Evolutionary conservation across 2,888 invertebrate species (phyloP).

Genomic region (Tenthredo notha): DNA sequence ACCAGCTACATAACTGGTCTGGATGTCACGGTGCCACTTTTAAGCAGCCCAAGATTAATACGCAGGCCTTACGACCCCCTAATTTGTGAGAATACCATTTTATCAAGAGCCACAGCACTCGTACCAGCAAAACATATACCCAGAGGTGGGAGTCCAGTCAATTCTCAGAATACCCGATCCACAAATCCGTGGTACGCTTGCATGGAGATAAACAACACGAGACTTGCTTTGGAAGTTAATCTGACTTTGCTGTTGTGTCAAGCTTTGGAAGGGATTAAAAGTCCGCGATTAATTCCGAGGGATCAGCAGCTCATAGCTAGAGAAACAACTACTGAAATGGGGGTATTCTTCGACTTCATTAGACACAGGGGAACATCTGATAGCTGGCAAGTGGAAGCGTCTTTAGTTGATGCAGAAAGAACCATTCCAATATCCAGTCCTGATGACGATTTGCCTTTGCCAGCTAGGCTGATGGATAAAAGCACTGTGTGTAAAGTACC

Average conservation of each 20-base stretch:
- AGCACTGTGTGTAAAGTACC: slow-evolving; percentile 68
- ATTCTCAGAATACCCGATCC: slow-evolving; percentile 58
- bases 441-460: slow-evolving; percentile 61
- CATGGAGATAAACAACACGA: slow-evolving; percentile 75
- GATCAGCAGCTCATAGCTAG: slow-evolving; percentile 75
- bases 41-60: slow-evolving; percentile 73
- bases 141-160: slow-evolving; percentile 49
- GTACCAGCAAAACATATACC: slow-evolving; percentile 60
- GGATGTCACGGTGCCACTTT: slow-evolving; percentile 70
- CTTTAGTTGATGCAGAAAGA: slow-evolving; percentile 65
- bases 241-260: slow-evolving; percentile 74
- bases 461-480: slow-evolving; percentile 67
- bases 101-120: slow-evolving; percentile 74
- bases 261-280: slow-evolving; percentile 74
- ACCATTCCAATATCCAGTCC: slow-evolving; percentile 65
- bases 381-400: slow-evolving; percentile 64
- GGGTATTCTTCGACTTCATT: slow-evolving; percentile 75
- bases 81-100: slow-evolving; percentile 76
- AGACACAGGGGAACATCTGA: slow-evolving; percentile 70
- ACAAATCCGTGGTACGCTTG: slow-evolving; percentile 75
- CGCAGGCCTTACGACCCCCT: slow-evolving; percentile 75
- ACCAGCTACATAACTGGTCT: slow-evolving; percentile 70
- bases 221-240: slow-evolving; percentile 75
- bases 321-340: slow-evolving; percentile 75
- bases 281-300: slow-evolving; percentile 72